Evolutionary conservation across 2,113 vertebrate species (phyloP), one percentile per base, ranked within the genome.

Genomic region (Perognathus longimembris): DNA sequence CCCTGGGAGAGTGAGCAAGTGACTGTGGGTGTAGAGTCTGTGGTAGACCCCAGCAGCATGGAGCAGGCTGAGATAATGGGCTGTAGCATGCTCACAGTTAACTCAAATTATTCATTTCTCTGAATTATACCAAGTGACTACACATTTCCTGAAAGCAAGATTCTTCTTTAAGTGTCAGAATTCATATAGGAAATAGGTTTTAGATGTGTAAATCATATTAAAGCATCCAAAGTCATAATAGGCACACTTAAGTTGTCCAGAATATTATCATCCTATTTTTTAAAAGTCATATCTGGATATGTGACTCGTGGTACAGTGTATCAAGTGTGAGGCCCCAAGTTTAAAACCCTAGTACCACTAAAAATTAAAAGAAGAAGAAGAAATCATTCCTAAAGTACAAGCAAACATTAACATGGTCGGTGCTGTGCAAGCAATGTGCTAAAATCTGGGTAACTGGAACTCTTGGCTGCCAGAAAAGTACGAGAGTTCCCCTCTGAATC

Each of bases 141-240:
- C 14, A 21, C 2, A 50, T 89, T 89, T 67, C 66, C 63, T 18
- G 50, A 93, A 79, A 76, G 59, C 32, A 85, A 90, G 78, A 82
- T 91, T 85, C 90, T n/a, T 93, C 95, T 88, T 82, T 36, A 91
- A 84, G 75, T 89, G 34, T 54, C 87, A 91, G 50, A 80, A 78
- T 32, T 45, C 36, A 69, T 28, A 50, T 82, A 67, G 50, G 89
- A 91, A 86, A 74, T 64, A 74, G 54, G 57, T 50, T 92, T 57
- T 12, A 74, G 42, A 34, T 63, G 7, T 28, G 10, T 28, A 42
- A 85, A 63, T 90, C 79, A 76, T 75, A 42, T 78, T 38, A 34
- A 54, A 54, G 14, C 50, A 54, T 15, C 4, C 15, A 12, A 14
- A 54, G 14, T 90, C 79, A 79, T 78, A 40, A 78, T 38, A 34